Evolutionary conservation across 2,888 invertebrate species (phyloP).

Genomic region (Stramonita haemastoma): DNA sequence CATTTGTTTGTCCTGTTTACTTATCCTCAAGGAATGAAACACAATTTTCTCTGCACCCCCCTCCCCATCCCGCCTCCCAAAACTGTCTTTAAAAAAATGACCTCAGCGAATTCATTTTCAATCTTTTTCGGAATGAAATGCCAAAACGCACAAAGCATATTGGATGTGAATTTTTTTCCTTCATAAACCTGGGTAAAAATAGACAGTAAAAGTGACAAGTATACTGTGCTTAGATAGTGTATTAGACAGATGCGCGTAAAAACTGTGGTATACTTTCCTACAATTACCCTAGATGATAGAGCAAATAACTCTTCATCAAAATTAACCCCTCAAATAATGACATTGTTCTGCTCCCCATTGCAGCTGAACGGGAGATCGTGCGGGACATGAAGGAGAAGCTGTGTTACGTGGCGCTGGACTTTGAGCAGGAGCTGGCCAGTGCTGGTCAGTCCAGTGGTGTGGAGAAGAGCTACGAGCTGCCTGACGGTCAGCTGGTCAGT

Average conservation of each 20-base stretch:
- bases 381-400: conserved; percentile 78
- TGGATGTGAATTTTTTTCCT: not conserved
- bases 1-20: not conserved
- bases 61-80: no score
- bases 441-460: conserved; percentile 69
- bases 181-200: not conserved
- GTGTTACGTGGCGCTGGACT: conserved; percentile 72
- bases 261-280: no score
- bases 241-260: no score
- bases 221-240: no score
- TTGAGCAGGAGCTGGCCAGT: conserved; percentile 70
- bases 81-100: no score
- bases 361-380: conserved; percentile 65
- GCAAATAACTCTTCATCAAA: no score
- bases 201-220: not conserved
- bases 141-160: not conserved
- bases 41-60: not conserved
- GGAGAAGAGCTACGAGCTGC: conserved; percentile 60
- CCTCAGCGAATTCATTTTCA: no score
- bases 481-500: conserved; percentile 71
- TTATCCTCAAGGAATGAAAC: not conserved
- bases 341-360: not conserved
- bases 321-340: no score
- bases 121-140: no score
- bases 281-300: no score